These are phyloP conservation scores for Cyclura pinguis DNA, from an alignment of 2,797 vertebrate species.

Conservation along the genomic window DNA sequence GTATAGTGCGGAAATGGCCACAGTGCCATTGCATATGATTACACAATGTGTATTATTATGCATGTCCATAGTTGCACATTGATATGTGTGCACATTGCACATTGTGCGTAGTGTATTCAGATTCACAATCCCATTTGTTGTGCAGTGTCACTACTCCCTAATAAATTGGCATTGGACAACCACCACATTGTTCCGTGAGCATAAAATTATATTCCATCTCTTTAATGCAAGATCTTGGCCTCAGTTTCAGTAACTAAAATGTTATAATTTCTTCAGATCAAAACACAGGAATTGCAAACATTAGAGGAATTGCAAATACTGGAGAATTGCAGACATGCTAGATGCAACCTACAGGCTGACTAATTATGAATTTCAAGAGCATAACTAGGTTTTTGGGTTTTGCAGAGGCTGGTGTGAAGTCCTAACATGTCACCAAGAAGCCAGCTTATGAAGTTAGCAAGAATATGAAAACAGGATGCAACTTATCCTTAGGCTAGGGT, in stretches of 20 bases:
- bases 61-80: too few species aligned
- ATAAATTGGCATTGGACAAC: too few species aligned
- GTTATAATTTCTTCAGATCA: background rate
- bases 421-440: background rate
- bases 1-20: too few species aligned
- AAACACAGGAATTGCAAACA: background rate
- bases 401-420: background rate
- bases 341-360: background rate
- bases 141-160: too few species aligned
- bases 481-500: background rate
- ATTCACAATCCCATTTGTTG: too few species aligned
- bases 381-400: background rate
- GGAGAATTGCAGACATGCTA: background rate
- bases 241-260: background rate
- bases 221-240: background rate
- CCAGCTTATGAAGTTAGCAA: background rate
- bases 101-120: too few species aligned
- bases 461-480: background rate
- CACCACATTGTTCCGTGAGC: too few species aligned
- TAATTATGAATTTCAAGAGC: background rate
- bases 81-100: too few species aligned
- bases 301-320: background rate
- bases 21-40: too few species aligned
- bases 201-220: too few species aligned
- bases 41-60: too few species aligned